Percentiles rank a stretch among this genome's conserved stretches.
phyloP scores from a whole-genome alignment of 1,140 invertebrate species.

The Condylostylus longicornis region DNA sequence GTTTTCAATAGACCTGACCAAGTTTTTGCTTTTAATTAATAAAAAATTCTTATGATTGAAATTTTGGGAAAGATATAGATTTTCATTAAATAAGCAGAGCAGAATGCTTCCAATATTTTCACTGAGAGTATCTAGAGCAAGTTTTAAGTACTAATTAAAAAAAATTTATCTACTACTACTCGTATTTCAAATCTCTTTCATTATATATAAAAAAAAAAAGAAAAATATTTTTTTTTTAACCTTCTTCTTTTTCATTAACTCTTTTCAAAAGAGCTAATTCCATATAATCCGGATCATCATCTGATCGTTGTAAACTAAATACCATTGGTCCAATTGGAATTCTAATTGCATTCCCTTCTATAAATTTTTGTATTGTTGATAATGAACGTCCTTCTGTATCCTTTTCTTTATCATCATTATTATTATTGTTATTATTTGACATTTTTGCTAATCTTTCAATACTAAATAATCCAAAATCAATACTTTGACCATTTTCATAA shows the following conservation, averaged over 20 bases:
- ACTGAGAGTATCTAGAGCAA: no score
- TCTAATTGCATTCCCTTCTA: constrained; percentile 25
- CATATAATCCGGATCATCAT: constrained; percentile 28
- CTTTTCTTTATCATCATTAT: constrained; percentile 4
- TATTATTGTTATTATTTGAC: background rate
- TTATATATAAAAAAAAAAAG: background rate
- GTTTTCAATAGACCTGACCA: no score
- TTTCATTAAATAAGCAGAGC: no score
- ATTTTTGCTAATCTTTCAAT: constrained; percentile 15
- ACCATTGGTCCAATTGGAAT: constrained; percentile 29
- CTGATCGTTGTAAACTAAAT: constrained; percentile 29
- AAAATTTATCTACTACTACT: no score
- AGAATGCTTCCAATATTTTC: no score
- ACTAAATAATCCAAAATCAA: constrained; percentile 27
- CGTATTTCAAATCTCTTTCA: no score
- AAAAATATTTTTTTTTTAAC: background rate
- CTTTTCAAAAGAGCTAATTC: constrained; percentile 29
- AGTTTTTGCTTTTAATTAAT: no score
- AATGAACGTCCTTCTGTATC: constrained; percentile 14
- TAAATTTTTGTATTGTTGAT: constrained; percentile 24
- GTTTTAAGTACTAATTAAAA: no score
- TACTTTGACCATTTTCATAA: constrained; percentile 22
- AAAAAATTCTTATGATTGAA: no score
- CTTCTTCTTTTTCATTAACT: no score
- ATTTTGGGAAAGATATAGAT: no score